phyloP scores from a whole-genome alignment of 2,113 vertebrate species.

The Pseudopodoces humilis region DNA sequence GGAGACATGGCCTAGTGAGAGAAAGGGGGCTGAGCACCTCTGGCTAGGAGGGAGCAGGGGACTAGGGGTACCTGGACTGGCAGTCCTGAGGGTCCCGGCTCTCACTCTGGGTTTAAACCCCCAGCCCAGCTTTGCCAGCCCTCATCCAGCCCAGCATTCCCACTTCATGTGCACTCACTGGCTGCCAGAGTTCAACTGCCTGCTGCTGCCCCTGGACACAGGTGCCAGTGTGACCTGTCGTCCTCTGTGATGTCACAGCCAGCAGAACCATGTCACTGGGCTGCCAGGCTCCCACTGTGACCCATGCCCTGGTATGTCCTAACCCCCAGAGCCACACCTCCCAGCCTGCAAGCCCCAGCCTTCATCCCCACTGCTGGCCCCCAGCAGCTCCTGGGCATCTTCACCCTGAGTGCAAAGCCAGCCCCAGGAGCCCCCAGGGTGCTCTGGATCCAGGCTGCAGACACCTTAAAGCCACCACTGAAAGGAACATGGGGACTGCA shows the following conservation, averaged over 20 bases:
- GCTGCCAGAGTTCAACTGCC: not conserved
- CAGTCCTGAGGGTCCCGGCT: not conserved
- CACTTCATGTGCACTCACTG: accelerated
- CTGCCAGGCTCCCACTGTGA: not conserved
- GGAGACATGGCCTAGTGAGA: not conserved
- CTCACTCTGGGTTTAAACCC: not conserved
- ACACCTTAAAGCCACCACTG: not conserved
- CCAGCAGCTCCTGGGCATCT: not conserved
- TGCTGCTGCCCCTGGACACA: not conserved
- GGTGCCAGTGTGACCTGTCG: too few relatives aligned
- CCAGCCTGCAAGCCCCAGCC: not conserved
- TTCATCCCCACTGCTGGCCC: not conserved
- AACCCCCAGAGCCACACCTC: not conserved
- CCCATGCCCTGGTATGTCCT: not conserved
- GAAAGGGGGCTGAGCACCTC: not conserved
- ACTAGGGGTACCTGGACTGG: not conserved
- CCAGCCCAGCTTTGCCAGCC: too few relatives aligned
- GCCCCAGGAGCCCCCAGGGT: not conserved
- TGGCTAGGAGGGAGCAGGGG: not conserved
- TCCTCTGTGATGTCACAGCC: not conserved
- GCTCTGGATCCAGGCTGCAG: not conserved
- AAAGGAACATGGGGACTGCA: not conserved
- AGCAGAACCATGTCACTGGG: not conserved
- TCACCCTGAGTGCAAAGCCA: not conserved
- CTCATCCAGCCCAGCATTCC: not conserved